Percentiles rank a stretch among this genome's conserved stretches.
These are phyloP conservation scores for Microhierax caerulescens DNA, from an alignment of 2,797 vertebrate genomes.

Conservation along the genomic window DNA sequence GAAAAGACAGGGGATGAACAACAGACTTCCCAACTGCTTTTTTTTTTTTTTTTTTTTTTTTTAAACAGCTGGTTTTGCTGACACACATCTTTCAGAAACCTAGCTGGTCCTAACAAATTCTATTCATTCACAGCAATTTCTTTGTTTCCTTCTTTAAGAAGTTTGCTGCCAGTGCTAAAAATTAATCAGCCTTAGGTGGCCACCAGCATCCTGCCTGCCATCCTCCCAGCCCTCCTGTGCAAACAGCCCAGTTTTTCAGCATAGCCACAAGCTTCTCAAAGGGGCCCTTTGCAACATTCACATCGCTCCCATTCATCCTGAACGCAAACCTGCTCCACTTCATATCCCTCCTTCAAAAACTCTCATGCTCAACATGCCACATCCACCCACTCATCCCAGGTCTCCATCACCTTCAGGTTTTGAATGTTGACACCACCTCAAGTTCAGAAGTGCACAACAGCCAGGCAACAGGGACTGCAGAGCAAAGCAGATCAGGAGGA, in stretches of 20 bases:
- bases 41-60: neutral
- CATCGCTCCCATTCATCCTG: neutral
- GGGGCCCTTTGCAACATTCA: neutral
- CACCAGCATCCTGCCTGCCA: neutral
- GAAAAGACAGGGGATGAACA: neutral
- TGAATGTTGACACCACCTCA: neutral
- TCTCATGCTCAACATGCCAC: neutral
- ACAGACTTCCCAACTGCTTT: neutral
- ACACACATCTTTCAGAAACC: neutral
- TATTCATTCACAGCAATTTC: neutral
- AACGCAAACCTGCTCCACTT: neutral
- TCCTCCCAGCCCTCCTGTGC: neutral
- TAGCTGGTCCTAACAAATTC: neutral
- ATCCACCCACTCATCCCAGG: neutral
- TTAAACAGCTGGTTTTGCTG: neutral
- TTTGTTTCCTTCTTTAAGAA: neutral
- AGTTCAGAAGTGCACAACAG: fast-evolving
- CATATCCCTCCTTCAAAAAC: conserved; percentile 33
- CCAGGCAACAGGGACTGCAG: neutral
- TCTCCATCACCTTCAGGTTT: neutral
- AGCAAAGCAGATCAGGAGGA: neutral
- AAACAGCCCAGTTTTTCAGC: neutral
- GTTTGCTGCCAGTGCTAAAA: neutral
- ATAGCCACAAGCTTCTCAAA: neutral
- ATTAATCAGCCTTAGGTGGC: neutral